Percentiles rank a stretch among this genome's conserved stretches.
Evolutionary conservation across 2,113 vertebrate genomes (phyloP).

Genomic region (Falco punctatus): DNA sequence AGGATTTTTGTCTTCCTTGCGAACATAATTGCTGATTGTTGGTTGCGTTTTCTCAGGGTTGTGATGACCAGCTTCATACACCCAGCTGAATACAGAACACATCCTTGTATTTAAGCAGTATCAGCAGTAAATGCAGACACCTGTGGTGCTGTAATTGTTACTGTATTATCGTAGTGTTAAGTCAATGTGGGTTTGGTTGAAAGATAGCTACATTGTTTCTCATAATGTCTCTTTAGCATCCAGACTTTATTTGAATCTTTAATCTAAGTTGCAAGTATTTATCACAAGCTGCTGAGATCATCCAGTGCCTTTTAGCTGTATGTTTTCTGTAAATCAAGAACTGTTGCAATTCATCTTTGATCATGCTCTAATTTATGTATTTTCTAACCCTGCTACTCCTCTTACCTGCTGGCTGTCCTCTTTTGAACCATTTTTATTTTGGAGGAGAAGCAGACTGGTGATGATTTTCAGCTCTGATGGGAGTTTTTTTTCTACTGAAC

Average conservation of each 20-base stretch:
- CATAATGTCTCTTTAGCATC: neutral
- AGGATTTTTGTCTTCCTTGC: neutral
- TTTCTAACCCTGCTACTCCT: neutral
- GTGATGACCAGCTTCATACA: neutral
- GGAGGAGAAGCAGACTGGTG: neutral
- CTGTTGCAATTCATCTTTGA: neutral
- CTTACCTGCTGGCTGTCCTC: neutral
- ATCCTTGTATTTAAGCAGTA: neutral
- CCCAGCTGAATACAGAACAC: neutral
- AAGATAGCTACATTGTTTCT: neutral
- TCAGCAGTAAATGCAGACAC: neutral
- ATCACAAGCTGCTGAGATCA: neutral
- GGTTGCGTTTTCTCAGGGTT: neutral
- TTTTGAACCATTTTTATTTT: neutral
- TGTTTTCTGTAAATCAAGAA: neutral
- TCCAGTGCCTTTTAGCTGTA: neutral
- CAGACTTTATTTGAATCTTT: neutral
- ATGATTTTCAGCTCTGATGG: neutral
- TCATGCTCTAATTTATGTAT: neutral
- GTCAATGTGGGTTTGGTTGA: neutral
- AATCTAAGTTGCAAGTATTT: neutral
- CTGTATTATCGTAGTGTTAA: neutral
- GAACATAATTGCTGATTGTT: neutral
- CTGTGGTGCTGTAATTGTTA: neutral
- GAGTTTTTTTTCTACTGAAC: neutral